Evolutionary conservation across 2,888 invertebrate genomes (phyloP), one percentile per base, ranked within the genome.

Genomic region (Pteria penguin): DNA sequence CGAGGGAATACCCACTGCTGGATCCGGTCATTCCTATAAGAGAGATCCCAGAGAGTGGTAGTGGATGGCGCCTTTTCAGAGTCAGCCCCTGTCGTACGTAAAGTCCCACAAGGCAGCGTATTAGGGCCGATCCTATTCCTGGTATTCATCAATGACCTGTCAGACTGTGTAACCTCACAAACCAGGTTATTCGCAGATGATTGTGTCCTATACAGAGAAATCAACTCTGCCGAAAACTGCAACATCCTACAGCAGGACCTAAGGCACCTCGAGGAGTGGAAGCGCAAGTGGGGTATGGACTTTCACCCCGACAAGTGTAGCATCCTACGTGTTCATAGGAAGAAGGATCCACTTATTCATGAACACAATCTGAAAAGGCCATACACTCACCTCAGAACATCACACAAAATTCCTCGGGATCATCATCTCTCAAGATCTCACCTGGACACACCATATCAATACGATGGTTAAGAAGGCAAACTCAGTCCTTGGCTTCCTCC

Each of bases 21-120:
- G 74, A 71, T 70, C 2, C 4, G 22, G 14, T 58, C 33, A 45
- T 74, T 67, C 58, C 32, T 78, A 54, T 3, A 18, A 26, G 45
- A 32, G 61, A 33, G 77, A 24, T 67, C 33, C 11, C 77, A 74
- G 69, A 36, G n/a, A 52, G 78, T 78, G 1, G 45, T 74, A 11
- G 66, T 78, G n/a, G 66, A 74, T 22, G 71, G 73, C 14, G 62
- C 55, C 22, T 18, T 33, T 2, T 78, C 74, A 5, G 70, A 60
- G 26, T n/a, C 31, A 52, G 69, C 33, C 3, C 72, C 76, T 33
- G 76, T 76, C 22, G 29, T 68, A 1, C 62, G 63, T 24, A 68
- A 72, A 2, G 72, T 76, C 5, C 76, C 76, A 0, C 74, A 71
- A 36, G 71, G 74, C 0, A 58, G 57, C 24, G 71, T 71, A 14